Conservation (phyloP, 2,797 vertebrate genomes). For the Tarsius wallacei region DNA sequence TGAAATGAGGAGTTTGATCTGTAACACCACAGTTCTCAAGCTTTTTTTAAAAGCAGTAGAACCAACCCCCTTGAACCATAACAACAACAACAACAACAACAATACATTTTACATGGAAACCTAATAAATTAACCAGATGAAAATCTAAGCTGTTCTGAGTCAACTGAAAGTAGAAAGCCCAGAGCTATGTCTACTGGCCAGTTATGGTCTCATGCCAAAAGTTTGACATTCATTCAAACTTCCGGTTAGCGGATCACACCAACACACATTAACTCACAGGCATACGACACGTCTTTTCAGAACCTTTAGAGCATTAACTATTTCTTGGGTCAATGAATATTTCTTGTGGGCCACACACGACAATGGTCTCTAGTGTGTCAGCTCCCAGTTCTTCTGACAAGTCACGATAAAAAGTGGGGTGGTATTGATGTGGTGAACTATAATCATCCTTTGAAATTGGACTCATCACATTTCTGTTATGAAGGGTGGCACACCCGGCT, state of each 20-base stretch:
- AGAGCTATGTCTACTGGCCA: not conserved
- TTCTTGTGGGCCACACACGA: not conserved
- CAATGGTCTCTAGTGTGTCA: not conserved
- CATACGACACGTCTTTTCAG: not conserved
- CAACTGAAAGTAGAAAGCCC: not conserved
- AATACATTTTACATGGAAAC: not conserved
- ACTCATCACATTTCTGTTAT: not conserved
- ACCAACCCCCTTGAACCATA: not conserved
- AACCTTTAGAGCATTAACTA: not conserved
- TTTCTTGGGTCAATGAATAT: not conserved
- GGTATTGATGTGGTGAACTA: not conserved
- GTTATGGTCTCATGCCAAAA: not conserved
- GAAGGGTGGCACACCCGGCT: not conserved
- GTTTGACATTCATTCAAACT: not conserved
- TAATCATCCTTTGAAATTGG: not conserved
- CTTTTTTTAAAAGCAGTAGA: not conserved
- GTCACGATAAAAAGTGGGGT: not conserved
- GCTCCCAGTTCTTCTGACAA: not conserved
- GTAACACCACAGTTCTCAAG: not conserved
- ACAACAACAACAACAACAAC: not conserved
- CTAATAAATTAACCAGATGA: not conserved
- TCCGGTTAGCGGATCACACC: not conserved
- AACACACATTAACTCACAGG: not conserved
- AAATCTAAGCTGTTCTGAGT: not conserved
- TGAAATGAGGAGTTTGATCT: not conserved